A percentile compares a stretch with the other conserved stretches of the same genome.
phyloP scores from a whole-genome alignment of 2,888 invertebrate genomes.

The Dicyrtoma fusca region DNA sequence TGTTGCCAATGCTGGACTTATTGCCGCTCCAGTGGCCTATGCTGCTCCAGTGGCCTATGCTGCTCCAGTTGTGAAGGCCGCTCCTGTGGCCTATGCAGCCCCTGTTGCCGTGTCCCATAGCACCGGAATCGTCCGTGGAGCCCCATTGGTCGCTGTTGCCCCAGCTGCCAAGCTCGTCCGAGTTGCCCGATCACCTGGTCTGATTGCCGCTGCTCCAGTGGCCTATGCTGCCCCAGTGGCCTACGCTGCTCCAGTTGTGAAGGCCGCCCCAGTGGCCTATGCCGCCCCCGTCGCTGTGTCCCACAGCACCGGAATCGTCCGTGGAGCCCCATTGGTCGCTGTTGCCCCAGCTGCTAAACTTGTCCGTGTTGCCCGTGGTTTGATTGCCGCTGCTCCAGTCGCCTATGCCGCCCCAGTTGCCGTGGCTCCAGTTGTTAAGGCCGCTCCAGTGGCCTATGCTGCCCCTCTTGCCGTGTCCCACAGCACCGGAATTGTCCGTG shows the following conservation, averaged over 20 bases:
- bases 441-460: slow-evolving; percentile 12
- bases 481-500: slow-evolving; percentile 10
- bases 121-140: slow-evolving; percentile 11
- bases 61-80: too few species aligned
- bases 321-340: not conserved
- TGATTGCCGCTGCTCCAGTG: not conserved
- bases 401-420: slow-evolving; percentile 33
- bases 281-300: slow-evolving; percentile 4
- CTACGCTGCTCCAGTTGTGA: not conserved
- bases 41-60: too few species aligned
- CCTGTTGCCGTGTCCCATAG: not conserved
- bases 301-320: slow-evolving; percentile 7
- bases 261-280: slow-evolving; percentile 27
- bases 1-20: slow-evolving; percentile 34
- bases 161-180: too few species aligned
- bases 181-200: slow-evolving; percentile 1
- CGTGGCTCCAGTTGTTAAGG: slow-evolving; percentile 1
- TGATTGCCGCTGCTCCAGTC: slow-evolving; percentile 22
- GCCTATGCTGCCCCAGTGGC: slow-evolving; percentile 20
- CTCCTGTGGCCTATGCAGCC: not conserved
- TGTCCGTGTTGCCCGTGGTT: not conserved
- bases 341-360: not conserved
- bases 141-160: not conserved
- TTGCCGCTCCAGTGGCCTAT: slow-evolving; percentile 21
- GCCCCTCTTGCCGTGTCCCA: slow-evolving; percentile 28